A percentile compares a stretch with the other conserved stretches of the same genome.
Evolutionary conservation across 2,113 vertebrate species (phyloP).

Genomic region (Aplodontia rufa): DNA sequence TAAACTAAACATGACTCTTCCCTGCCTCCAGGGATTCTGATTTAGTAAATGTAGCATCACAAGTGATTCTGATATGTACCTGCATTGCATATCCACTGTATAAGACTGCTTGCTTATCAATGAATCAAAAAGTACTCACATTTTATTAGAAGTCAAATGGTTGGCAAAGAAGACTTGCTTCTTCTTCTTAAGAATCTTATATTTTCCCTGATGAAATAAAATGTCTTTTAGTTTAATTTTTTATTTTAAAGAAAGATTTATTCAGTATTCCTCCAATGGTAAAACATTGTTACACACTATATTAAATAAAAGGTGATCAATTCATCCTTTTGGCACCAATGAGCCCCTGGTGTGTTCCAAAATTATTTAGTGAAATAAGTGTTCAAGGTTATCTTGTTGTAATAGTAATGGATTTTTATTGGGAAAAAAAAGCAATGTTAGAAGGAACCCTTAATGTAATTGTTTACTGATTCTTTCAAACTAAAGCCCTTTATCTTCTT

Average conservation of each 20-base stretch:
- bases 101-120: neutral
- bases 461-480: too few relatives aligned
- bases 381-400: too few relatives aligned
- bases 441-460: too few relatives aligned
- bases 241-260: constrained; percentile 3
- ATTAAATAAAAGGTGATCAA: neutral
- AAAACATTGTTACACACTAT: neutral
- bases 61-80: neutral
- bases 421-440: too few relatives aligned
- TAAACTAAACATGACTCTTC: neutral
- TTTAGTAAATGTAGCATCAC: neutral
- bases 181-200: neutral
- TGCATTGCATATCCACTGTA: neutral
- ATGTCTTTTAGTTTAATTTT: constrained; percentile 2
- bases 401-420: too few relatives aligned
- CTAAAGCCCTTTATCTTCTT: too few relatives aligned
- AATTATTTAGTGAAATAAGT: constrained; percentile 1
- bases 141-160: neutral
- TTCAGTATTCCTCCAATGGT: neutral
- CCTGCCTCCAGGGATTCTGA: neutral
- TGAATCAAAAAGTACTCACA: neutral
- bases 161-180: neutral
- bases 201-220: neutral
- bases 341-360: neutral
- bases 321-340: neutral